Conservation (phyloP, 2,797 vertebrate species). For the Eleutherodactylus coqui region DNA sequence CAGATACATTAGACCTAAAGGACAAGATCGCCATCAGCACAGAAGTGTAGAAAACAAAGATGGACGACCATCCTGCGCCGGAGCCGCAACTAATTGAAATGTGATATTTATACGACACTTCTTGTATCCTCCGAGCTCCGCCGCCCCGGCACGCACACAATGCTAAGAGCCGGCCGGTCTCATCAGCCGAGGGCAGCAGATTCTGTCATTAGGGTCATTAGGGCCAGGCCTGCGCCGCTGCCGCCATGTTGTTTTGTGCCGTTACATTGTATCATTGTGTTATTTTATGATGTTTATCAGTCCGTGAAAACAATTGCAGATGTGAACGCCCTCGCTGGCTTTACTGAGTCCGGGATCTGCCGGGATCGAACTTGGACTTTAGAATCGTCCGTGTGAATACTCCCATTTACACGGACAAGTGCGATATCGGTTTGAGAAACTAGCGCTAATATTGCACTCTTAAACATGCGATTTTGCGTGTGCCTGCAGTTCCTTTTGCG, state of each 20-base stretch:
- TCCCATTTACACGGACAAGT: too few relatives aligned
- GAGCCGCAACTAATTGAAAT: slow-evolving; percentile 20
- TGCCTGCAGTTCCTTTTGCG: too few relatives aligned
- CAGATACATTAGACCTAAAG: neutral
- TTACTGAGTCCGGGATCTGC: too few relatives aligned
- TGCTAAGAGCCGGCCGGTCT: slow-evolving; percentile 3
- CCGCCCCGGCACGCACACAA: slow-evolving; percentile 28
- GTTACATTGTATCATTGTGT: neutral
- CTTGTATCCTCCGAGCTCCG: neutral
- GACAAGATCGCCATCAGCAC: neutral
- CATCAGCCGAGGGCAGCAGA: slow-evolving; percentile 24
- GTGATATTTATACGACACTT: slow-evolving; percentile 46
- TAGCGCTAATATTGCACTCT: too few relatives aligned
- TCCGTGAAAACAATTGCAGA: too few relatives aligned
- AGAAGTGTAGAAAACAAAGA: neutral
- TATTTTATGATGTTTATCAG: too few relatives aligned
- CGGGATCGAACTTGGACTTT: too few relatives aligned
- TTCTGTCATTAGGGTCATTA: slow-evolving; percentile 34
- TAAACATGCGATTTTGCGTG: too few relatives aligned
- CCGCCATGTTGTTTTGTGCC: neutral
- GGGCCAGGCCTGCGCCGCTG: neutral
- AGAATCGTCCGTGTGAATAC: too few relatives aligned
- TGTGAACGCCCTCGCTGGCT: too few relatives aligned
- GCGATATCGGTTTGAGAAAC: too few relatives aligned
- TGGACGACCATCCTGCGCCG: neutral